Conservation (phyloP, 2,113 vertebrate species). For the Ceratotherium simum region DNA sequence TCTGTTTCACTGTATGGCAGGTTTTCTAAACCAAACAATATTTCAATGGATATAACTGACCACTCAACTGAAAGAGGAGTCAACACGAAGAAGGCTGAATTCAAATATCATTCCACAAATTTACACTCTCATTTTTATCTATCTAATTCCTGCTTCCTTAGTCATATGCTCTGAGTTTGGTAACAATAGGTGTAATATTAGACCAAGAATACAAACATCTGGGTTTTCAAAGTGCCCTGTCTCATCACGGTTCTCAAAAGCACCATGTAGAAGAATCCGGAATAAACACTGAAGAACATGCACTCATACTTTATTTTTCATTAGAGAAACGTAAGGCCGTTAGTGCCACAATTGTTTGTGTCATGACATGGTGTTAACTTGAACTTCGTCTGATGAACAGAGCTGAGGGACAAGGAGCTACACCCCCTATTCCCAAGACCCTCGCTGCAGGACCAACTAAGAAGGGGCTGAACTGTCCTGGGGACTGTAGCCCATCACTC, state of each 20-base stretch:
- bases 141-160: conserved; percentile 43
- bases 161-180: not conserved
- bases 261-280: conserved; percentile 4
- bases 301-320: conserved; percentile 19
- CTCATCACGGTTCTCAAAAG: too few species aligned
- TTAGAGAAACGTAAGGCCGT: not conserved
- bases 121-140: not conserved
- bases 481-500: not conserved
- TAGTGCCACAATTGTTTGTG: not conserved
- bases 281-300: not conserved
- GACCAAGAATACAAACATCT: conserved; percentile 31
- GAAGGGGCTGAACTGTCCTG: not conserved
- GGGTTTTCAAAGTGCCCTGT: conserved; percentile 42
- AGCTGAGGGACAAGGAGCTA: conserved; percentile 29
- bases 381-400: not conserved
- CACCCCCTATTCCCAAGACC: not conserved
- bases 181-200: not conserved
- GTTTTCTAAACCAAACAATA: conserved; percentile 35
- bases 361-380: not conserved
- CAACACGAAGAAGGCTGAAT: not conserved
- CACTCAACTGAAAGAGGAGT: not conserved
- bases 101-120: conserved; percentile 42
- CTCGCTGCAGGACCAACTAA: not conserved
- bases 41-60: conserved; percentile 8
- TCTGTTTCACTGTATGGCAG: not conserved